Conservation (phyloP, 2,797 vertebrate species). For the Phrynocephalus forsythii region DNA sequence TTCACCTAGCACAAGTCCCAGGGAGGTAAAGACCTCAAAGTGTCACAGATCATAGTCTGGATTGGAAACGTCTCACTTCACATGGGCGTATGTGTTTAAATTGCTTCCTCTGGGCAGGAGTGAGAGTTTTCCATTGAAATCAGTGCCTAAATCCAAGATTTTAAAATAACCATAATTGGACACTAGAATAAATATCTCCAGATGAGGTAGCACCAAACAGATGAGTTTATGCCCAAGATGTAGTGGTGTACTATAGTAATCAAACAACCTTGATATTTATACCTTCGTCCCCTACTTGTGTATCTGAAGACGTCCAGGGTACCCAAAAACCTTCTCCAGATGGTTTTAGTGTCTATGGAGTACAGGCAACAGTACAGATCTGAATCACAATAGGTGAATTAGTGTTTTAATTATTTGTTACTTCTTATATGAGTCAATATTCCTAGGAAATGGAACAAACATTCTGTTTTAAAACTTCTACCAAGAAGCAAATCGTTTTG, state of each 20-base stretch:
- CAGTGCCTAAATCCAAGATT: not conserved
- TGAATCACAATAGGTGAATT: not conserved
- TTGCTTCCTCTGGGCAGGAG: not conserved
- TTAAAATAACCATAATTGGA: not conserved
- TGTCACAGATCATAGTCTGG: not conserved
- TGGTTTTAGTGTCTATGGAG: too few species aligned
- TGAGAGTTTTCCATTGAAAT: not conserved
- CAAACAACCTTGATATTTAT: too few species aligned
- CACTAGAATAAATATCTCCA: not conserved
- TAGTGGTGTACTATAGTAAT: too few species aligned
- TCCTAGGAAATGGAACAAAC: not conserved
- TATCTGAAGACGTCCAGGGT: too few species aligned
- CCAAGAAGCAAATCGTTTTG: too few species aligned
- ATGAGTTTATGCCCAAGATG: not conserved
- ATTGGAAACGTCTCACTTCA: not conserved
- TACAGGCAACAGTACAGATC: not conserved
- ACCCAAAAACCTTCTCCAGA: too few species aligned
- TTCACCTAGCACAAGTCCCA: not conserved
- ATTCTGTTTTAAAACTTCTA: not conserved
- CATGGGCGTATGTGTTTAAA: not conserved
- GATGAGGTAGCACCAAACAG: not conserved
- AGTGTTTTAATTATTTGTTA: not conserved
- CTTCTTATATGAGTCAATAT: not conserved
- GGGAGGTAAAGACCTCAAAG: not conserved
- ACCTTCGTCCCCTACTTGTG: too few species aligned